Evolutionary conservation across 1,140 invertebrate species (phyloP).

Genomic region (Bombus waltoni): DNA sequence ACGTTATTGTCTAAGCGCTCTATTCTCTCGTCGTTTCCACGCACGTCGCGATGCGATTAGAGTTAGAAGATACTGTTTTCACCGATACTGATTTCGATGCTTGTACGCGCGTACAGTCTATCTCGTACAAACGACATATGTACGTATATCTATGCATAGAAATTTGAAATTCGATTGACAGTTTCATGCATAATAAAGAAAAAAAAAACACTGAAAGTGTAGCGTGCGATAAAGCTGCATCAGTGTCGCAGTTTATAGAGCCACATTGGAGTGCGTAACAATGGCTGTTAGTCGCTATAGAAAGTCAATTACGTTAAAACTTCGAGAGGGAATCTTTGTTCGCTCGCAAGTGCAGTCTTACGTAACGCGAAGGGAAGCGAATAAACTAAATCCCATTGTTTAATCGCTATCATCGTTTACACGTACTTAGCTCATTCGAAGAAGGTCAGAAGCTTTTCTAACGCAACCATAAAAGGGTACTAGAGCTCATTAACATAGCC

Average conservation of each 20-base stretch:
- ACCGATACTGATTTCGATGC: not conserved
- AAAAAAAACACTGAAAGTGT: not conserved
- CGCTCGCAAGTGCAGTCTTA: not conserved
- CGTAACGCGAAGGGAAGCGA: slow-evolving; percentile 13
- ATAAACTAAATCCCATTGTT: slow-evolving; percentile 44
- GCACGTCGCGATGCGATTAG: no score
- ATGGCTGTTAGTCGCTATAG: not conserved
- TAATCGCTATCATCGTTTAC: slow-evolving; percentile 47
- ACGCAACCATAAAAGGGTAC: slow-evolving; percentile 30
- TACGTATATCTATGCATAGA: not conserved
- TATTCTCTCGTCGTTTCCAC: no score
- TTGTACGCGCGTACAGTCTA: not conserved
- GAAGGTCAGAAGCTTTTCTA: slow-evolving; percentile 44
- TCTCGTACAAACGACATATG: no score
- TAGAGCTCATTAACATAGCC: slow-evolving; percentile 40
- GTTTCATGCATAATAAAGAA: slow-evolving; percentile 1
- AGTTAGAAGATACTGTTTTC: not conserved
- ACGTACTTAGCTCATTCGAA: slow-evolving; percentile 34
- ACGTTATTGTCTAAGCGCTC: no score
- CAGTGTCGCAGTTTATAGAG: no score
- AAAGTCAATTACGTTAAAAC: slow-evolving; percentile 40
- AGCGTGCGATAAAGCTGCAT: no score
- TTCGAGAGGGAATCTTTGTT: not conserved
- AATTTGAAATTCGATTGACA: not conserved
- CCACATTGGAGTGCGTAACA: not conserved